Conservation (phyloP, 1,140 invertebrate species). For the Heliconius himera region DNA sequence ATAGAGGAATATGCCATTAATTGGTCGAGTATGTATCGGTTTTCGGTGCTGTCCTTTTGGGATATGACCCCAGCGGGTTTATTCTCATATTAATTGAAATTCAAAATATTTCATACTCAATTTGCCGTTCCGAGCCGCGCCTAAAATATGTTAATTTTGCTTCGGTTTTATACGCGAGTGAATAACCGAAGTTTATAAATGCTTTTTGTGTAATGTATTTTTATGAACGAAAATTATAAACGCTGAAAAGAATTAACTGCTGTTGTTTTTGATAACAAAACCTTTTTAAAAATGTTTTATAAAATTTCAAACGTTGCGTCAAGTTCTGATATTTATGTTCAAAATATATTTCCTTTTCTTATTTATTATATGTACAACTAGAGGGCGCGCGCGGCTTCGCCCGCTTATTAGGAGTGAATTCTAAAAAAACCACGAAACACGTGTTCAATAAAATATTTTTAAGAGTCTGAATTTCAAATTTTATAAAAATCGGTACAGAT, state of each 20-base stretch:
- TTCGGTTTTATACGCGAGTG: constrained; percentile 18
- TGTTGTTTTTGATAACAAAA: neutral
- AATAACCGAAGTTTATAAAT: constrained; percentile 1
- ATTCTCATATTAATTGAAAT: constrained; percentile 62
- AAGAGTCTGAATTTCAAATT: too few species aligned
- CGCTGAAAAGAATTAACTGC: neutral
- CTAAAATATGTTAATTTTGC: constrained; percentile 34
- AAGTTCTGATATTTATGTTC: too few species aligned
- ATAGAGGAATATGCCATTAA: constrained; percentile 55
- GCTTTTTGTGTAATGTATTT: neutral
- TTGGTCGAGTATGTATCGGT: constrained; percentile 45
- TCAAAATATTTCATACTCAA: constrained; percentile 57
- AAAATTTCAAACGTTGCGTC: too few species aligned
- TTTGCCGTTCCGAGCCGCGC: constrained; percentile 37
- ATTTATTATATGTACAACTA: too few species aligned
- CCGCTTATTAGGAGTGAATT: too few species aligned
- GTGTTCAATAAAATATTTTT: too few species aligned
- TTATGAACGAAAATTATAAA: constrained; percentile 3
- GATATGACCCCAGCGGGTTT: constrained; percentile 55
- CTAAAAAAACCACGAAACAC: too few species aligned
- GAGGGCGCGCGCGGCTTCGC: too few species aligned
- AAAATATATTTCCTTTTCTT: too few species aligned
- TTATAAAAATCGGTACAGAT: too few species aligned
- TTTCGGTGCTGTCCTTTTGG: constrained; percentile 60
- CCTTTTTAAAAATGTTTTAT: neutral